Conservation (phyloP, 2,797 vertebrate genomes). For the Enteromius trimaculatus region DNA sequence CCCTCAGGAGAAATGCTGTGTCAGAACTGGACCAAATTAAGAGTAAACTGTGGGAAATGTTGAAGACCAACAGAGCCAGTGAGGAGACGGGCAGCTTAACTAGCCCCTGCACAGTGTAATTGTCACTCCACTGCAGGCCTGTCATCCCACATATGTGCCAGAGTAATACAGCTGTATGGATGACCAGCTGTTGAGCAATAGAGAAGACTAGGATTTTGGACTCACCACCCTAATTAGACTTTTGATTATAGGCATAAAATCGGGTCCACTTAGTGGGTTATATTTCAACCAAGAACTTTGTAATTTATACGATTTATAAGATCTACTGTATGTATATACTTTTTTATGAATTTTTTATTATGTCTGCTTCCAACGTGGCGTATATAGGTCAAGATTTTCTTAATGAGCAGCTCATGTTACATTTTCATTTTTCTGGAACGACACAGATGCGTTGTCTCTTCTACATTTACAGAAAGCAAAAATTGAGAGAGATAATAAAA, state of each 20-base stretch:
- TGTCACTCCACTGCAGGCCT: constrained; percentile 46
- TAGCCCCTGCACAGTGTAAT: constrained; percentile 35
- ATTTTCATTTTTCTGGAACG: background rate
- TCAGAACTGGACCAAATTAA: constrained; percentile 76
- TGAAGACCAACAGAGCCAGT: constrained; percentile 12
- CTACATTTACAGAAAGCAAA: too few relatives aligned
- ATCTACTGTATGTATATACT: background rate
- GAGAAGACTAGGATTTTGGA: background rate
- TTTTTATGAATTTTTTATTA: background rate
- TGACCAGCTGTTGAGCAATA: constrained; percentile 13
- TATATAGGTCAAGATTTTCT: background rate
- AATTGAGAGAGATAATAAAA: background rate
- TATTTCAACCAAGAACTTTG: background rate
- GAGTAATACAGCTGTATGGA: background rate
- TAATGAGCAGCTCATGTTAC: background rate
- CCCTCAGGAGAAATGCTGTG: constrained; percentile 58
- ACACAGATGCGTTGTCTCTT: background rate
- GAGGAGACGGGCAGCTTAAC: constrained; percentile 15
- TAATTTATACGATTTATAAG: background rate
- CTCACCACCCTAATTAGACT: background rate
- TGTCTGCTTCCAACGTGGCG: background rate
- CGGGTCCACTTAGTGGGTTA: background rate
- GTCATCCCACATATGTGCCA: constrained; percentile 40
- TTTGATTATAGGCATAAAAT: background rate
- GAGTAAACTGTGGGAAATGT: constrained; percentile 63